Base-by-base conservation (phyloP, 2,797 vertebrate genomes). In the Chrysocyon brachyurus region DNA sequence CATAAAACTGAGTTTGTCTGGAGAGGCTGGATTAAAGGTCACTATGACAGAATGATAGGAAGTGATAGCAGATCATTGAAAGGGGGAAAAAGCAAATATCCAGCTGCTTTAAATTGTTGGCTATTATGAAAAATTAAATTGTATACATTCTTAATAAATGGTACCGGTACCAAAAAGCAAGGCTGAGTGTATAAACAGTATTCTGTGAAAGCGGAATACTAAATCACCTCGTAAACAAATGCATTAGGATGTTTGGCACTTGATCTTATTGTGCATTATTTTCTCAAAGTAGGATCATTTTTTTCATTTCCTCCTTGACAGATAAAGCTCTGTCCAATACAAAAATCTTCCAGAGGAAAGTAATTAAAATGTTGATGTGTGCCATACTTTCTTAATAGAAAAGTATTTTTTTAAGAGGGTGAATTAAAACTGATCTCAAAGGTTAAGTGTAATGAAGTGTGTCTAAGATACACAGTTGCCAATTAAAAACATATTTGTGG, bases 401-500 rank as follows among this genome's bases (percentile, higher is more conserved):
- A 84, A 90, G 24, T n/a, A 46, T 91, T 94, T 96, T 83, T 96
- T 89, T 78, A 46, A 89, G 75, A 97, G 40, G 66, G 81, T 94
- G 56, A 95, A 97, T 91, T 97, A 95, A 95, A 96, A 85, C 36
- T 97, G 86, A 93, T 95, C 66, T 93, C 64, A 93, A 96, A 98
- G 91, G 93, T 92, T 96, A 97, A 97, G 82, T 89, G 73, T 95
- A 96, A 97, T 95, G 94, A 94, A 96, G 89, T 82, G 82, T 36
- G 61, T 40, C 57, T 81, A 83, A 97, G 85, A 3, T 86, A 97
- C 68, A 96, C 95, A 88, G 96, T 78, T 95, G 86, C 31, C 94
- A 94, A 98, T 72, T 79, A 95, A 94, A 97, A 97, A 97, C 98
- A 97, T 98, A 98, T 97, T 97, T 98, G 94, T 73, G 87, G 72